These are phyloP conservation scores for Eudasyphora cyanicolor DNA, from an alignment of 2,888 invertebrate genomes.

Conservation along the genomic window DNA sequence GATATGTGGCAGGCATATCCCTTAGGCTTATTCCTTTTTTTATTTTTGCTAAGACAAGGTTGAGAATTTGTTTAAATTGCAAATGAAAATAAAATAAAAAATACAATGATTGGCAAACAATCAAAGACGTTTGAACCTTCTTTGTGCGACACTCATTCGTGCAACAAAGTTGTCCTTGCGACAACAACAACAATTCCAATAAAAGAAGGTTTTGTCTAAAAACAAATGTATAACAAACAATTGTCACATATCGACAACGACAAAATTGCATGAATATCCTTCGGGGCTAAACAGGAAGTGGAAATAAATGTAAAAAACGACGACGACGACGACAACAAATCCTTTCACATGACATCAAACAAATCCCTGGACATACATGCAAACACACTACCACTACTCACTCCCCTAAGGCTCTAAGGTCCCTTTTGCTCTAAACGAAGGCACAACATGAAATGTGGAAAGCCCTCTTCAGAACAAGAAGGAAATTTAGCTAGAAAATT, in stretches of 20 bases:
- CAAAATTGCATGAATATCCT: slow-evolving; percentile 39
- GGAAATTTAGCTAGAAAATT: not conserved
- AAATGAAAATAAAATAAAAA: not conserved
- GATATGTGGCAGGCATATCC: not conserved
- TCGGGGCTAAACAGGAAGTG: slow-evolving; percentile 36
- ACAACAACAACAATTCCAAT: not conserved
- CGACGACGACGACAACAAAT: slow-evolving; percentile 15
- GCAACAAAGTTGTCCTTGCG: not conserved
- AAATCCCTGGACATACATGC: not conserved
- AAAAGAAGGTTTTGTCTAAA: not conserved
- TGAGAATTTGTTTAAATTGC: slow-evolving; percentile 1
- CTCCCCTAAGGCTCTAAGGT: not conserved
- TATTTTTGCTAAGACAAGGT: no score
- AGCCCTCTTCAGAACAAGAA: not conserved
- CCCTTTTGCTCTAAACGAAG: no score
- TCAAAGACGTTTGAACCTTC: not conserved
- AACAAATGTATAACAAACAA: slow-evolving; percentile 24
- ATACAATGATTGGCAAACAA: not conserved
- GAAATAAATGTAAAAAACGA: slow-evolving; percentile 66
- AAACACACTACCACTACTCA: no score
- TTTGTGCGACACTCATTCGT: not conserved
- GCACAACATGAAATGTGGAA: not conserved
- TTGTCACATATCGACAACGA: slow-evolving; percentile 37
- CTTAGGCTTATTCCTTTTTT: not conserved
- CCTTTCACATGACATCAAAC: slow-evolving; percentile 3